Evolutionary conservation across 1,140 invertebrate species (phyloP).

Genomic region (Proales similis): DNA sequence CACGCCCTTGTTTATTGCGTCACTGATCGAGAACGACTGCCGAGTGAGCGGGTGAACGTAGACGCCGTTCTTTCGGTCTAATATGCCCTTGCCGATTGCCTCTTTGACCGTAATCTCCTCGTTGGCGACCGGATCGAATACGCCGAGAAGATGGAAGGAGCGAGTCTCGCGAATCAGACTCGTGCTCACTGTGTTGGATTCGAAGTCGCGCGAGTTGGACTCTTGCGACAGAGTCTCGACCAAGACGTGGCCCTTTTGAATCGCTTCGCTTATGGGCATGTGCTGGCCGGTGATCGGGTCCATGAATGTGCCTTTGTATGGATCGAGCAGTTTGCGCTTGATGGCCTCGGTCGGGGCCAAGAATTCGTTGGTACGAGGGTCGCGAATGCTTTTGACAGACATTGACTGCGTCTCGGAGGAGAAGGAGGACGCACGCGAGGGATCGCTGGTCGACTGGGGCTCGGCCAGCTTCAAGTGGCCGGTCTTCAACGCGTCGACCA

Average conservation of each 20-base stretch:
- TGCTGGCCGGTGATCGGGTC: slow-evolving; percentile 43
- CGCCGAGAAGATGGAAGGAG: slow-evolving; percentile 30
- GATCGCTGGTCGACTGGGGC: too few species aligned
- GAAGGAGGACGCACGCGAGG: not conserved
- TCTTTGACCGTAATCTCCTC: slow-evolving; percentile 48
- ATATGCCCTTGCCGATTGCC: slow-evolving; percentile 45
- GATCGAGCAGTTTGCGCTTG: slow-evolving; percentile 44
- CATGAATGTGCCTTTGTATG: slow-evolving; percentile 40
- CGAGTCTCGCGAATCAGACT: slow-evolving; percentile 33
- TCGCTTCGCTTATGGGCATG: slow-evolving; percentile 44
- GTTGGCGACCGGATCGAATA: slow-evolving; percentile 44
- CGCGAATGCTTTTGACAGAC: slow-evolving; percentile 67
- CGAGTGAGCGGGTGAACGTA: slow-evolving; percentile 3
- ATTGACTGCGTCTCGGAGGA: slow-evolving; percentile 66
- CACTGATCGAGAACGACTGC: slow-evolving; percentile 14
- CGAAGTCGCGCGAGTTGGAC: slow-evolving; percentile 24
- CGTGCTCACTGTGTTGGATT: slow-evolving; percentile 18
- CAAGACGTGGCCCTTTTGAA: slow-evolving; percentile 43
- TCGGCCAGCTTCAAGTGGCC: slow-evolving; percentile 20
- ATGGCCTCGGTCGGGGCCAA: slow-evolving; percentile 74
- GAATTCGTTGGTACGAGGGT: slow-evolving; percentile 63
- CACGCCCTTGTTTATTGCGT: slow-evolving; percentile 44
- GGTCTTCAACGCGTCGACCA: slow-evolving; percentile 17
- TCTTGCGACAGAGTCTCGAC: slow-evolving; percentile 43
- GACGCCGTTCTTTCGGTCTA: slow-evolving; percentile 42